Evolutionary conservation across 2,797 vertebrate species (phyloP), one percentile per base, ranked within the genome.

Genomic region (Pipistrellus pipistrellus): DNA sequence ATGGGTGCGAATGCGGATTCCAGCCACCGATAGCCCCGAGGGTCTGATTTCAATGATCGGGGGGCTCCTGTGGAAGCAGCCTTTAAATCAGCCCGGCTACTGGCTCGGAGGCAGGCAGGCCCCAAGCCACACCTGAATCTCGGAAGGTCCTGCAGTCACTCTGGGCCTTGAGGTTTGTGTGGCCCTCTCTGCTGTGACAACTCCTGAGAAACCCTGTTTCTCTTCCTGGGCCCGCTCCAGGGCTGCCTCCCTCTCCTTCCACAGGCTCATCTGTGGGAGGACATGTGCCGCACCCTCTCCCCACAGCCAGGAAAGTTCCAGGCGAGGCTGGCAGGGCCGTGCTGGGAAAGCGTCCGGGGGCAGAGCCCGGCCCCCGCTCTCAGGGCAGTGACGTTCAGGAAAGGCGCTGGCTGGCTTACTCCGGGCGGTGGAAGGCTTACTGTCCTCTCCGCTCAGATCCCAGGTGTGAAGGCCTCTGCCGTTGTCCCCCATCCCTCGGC

Each of bases 111-210:
- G n/a, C 90, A 85, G 78, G 41, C 44, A 76, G 32, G 59, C 57
- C 51, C 35, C 20, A 30, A 64, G 38, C 30, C 46, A 17, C 38
- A 30, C 35, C 18, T 66, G 64, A 46, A 44, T 75, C 53, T 89
- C 1, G 30, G 88, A 91, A 88, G 68, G 64, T 59, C 85, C 25
- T 8, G 35, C 78, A 91, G 57, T 55, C 55, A 8, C 51, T 68
- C 9, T 46, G 51, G 25, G 35, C 77, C 11, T 3, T 78, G 55
- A 85, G 88, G 75, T 76, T 82, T 59, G 20, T 46, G 78, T 32
- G n/a, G n/a, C 27, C 69, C 41, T 76, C 53, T 82, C 35, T 55
- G 51, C 85, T 48, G 77, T 59, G 77, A 55, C 2, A 14, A 46
- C 62, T 78, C 84, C 62, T 8, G 62, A 91, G 75, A 72, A 46